Conservation (phyloP, 2,797 vertebrate species). For the Chromis chromis region DNA sequence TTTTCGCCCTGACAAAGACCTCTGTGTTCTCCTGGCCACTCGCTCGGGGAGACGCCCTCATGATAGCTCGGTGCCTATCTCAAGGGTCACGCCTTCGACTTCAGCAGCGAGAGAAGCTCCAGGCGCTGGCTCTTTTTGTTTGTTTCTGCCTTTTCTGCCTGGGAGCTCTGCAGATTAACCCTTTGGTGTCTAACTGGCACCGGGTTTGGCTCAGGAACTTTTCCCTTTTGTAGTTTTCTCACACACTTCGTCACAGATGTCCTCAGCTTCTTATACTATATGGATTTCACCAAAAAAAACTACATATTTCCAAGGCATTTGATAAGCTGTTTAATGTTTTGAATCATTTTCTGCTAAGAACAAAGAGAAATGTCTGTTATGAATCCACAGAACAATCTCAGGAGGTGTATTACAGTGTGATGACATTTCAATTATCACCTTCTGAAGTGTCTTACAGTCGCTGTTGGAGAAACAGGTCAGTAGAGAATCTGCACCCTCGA, state of each 20-base stretch:
- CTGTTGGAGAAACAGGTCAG: constrained; percentile 33
- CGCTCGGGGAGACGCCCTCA: constrained; percentile 78
- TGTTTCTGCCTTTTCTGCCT: constrained; percentile 54
- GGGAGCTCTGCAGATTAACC: constrained; percentile 55
- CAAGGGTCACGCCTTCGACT: constrained; percentile 75
- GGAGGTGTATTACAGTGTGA: constrained; percentile 49
- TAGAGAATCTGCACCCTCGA: not conserved
- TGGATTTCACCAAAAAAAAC: not conserved
- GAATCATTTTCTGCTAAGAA: not conserved
- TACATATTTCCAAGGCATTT: not conserved
- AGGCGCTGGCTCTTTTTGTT: constrained; percentile 59
- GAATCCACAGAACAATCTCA: constrained; percentile 21
- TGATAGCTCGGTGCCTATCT: constrained; percentile 80
- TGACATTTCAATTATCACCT: constrained; percentile 78
- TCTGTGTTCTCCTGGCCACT: constrained; percentile 74
- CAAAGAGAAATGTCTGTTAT: not conserved
- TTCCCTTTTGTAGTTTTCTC: not conserved
- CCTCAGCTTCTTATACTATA: not conserved
- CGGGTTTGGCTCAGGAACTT: not conserved
- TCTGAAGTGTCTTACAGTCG: constrained; percentile 29
- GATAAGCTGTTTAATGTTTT: constrained; percentile 8
- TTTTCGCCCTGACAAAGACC: constrained; percentile 77
- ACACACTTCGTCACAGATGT: too few relatives aligned
- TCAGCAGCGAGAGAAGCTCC: constrained; percentile 58
- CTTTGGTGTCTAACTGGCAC: constrained; percentile 24